A percentile compares a stretch with the other conserved stretches of the same genome.
Evolutionary conservation across 2,888 invertebrate genomes (phyloP).

Genomic region (Monochamus alternatus): DNA sequence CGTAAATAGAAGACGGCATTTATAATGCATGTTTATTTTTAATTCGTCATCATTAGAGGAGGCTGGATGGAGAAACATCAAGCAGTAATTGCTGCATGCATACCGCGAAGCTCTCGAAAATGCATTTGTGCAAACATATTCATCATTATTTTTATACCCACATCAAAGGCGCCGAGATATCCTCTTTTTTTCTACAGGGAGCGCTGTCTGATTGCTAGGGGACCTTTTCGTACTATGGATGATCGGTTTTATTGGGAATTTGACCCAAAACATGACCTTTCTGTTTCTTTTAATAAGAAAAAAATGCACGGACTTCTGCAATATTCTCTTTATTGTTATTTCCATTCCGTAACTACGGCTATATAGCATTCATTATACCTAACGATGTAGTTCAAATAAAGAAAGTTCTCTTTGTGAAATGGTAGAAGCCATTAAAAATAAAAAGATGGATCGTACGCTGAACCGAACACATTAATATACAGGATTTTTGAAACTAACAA

Average conservation of each 20-base stretch:
- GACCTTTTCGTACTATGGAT: conserved; percentile 30
- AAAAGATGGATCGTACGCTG: too few relatives aligned
- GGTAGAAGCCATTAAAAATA: too few relatives aligned
- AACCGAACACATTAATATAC: too few relatives aligned
- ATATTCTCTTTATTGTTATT: not conserved
- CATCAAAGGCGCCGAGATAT: conserved; percentile 50
- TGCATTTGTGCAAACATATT: conserved; percentile 52
- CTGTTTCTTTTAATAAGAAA: not conserved
- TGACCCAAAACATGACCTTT: conserved; percentile 25
- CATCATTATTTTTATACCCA: conserved; percentile 56
- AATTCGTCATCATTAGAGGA: conserved; percentile 50
- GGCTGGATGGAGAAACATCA: conserved; percentile 29
- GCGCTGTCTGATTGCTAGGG: conserved; percentile 16
- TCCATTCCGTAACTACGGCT: not conserved
- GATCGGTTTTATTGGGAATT: conserved; percentile 33
- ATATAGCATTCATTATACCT: too few relatives aligned
- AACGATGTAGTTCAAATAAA: too few relatives aligned
- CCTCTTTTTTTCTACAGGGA: conserved; percentile 21
- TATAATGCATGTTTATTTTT: conserved; percentile 48
- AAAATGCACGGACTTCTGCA: too few relatives aligned
- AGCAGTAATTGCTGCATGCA: conserved; percentile 44
- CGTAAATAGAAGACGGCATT: conserved; percentile 36
- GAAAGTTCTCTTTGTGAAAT: too few relatives aligned
- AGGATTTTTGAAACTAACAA: too few relatives aligned
- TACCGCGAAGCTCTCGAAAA: conserved; percentile 47